phyloP scores from a whole-genome alignment of 2,797 vertebrate genomes.

The Dryobates pubescens region DNA sequence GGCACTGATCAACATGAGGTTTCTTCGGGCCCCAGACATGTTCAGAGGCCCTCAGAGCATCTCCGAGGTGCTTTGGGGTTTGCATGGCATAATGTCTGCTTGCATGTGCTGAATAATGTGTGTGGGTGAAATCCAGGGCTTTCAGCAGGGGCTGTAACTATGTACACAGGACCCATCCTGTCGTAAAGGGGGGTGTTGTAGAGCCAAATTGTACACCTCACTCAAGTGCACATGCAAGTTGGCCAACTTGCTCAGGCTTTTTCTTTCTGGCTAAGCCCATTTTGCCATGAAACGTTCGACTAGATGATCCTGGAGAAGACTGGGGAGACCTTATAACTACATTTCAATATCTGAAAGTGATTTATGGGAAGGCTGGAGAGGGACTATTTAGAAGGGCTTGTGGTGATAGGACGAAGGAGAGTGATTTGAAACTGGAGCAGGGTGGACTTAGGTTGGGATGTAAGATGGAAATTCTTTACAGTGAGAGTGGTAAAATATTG shows the following conservation, averaged over 20 bases:
- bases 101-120: too few relatives aligned
- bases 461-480: too few relatives aligned
- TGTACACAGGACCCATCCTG: accelerated
- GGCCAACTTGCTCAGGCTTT: accelerated
- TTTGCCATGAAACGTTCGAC: not conserved
- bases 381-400: too few relatives aligned
- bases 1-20: accelerated
- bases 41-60: not conserved
- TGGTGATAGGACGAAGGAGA: too few relatives aligned
- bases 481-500: too few relatives aligned
- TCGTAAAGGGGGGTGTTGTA: accelerated
- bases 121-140: accelerated
- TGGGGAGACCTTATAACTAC: too few relatives aligned
- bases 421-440: too few relatives aligned
- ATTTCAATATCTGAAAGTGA: too few relatives aligned
- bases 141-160: accelerated
- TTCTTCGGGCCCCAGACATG: accelerated
- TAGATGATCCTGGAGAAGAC: not conserved
- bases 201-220: accelerated
- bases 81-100: too few relatives aligned
- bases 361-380: too few relatives aligned
- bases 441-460: too few relatives aligned
- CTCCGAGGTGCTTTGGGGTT: not conserved
- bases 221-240: accelerated
- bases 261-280: not conserved